Evolutionary conservation across 2,888 invertebrate genomes (phyloP).

Genomic region (Carpatolechia fugitivella): DNA sequence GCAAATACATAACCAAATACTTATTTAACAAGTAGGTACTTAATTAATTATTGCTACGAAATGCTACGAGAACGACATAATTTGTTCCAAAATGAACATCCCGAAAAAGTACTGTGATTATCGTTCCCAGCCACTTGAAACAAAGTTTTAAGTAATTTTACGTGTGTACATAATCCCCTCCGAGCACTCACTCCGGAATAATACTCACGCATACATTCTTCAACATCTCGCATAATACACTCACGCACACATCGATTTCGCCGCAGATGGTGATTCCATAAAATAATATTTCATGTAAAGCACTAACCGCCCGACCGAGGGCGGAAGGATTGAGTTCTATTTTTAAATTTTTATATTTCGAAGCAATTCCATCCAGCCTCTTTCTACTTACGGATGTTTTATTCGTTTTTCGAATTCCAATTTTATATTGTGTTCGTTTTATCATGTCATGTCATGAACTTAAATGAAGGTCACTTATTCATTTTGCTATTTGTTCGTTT

Average conservation of each 20-base stretch:
- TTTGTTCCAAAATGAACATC: constrained; percentile 15
- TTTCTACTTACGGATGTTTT: constrained; percentile 15
- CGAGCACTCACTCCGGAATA: constrained; percentile 40
- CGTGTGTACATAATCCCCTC: constrained; percentile 71
- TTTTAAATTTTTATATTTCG: constrained; percentile 73
- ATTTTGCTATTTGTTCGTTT: not conserved
- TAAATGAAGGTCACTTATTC: constrained; percentile 4
- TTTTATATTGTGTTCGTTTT: constrained; percentile 9
- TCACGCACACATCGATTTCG: constrained; percentile 54
- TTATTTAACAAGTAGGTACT: no score
- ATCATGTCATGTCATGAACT: constrained; percentile 9
- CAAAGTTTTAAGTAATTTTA: constrained; percentile 71
- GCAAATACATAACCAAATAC: no score
- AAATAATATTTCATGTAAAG: constrained; percentile 80
- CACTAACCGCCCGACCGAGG: constrained; percentile 72
- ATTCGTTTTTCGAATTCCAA: constrained; percentile 16
- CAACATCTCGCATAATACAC: constrained; percentile 27
- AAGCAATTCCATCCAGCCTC: constrained; percentile 47
- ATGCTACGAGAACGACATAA: not conserved
- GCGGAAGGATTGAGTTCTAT: constrained; percentile 79
- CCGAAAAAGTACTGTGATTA: constrained; percentile 56
- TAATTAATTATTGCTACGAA: no score
- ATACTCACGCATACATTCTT: constrained; percentile 19
- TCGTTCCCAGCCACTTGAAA: constrained; percentile 71
- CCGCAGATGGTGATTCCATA: constrained; percentile 79